Evolutionary conservation across 2,797 vertebrate species (phyloP).

Genomic region (Spea hammondii): DNA sequence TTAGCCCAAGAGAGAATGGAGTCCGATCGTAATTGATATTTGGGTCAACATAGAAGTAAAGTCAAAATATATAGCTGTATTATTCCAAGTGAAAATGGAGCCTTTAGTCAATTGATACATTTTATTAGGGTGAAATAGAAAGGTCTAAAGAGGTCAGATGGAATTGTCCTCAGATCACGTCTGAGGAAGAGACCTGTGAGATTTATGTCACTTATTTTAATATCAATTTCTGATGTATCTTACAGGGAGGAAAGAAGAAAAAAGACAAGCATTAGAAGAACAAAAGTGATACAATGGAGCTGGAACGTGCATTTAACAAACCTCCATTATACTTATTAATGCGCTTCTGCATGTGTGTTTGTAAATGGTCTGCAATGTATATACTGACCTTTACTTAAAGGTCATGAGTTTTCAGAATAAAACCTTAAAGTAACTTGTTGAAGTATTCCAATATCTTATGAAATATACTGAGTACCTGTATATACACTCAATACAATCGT

Average conservation of each 20-base stretch:
- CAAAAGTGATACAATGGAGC: background rate
- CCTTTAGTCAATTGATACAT: too few relatives aligned
- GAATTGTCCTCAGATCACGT: background rate
- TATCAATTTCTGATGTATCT: background rate
- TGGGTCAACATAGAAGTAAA: too few relatives aligned
- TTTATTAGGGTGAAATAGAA: too few relatives aligned
- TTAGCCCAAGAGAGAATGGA: too few relatives aligned
- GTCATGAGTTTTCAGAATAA: background rate
- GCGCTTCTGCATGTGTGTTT: background rate
- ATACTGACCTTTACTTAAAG: background rate
- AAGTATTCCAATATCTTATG: too few relatives aligned
- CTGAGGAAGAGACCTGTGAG: background rate
- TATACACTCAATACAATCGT: too few relatives aligned
- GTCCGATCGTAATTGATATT: too few relatives aligned
- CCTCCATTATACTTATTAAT: background rate
- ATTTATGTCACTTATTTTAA: background rate
- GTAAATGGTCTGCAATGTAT: background rate
- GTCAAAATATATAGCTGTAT: too few relatives aligned
- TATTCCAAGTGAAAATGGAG: too few relatives aligned
- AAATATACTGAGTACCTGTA: too few relatives aligned
- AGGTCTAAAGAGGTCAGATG: too few relatives aligned
- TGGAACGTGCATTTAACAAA: background rate
- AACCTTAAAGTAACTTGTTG: background rate
- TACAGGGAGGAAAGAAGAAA: constrained; percentile 32
- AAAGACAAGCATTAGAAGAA: constrained; percentile 6